Percentiles rank a stretch among this genome's conserved stretches.
These are phyloP conservation scores for Eilema sororculum DNA, from an alignment of 2,888 invertebrate genomes.

Conservation along the genomic window DNA sequence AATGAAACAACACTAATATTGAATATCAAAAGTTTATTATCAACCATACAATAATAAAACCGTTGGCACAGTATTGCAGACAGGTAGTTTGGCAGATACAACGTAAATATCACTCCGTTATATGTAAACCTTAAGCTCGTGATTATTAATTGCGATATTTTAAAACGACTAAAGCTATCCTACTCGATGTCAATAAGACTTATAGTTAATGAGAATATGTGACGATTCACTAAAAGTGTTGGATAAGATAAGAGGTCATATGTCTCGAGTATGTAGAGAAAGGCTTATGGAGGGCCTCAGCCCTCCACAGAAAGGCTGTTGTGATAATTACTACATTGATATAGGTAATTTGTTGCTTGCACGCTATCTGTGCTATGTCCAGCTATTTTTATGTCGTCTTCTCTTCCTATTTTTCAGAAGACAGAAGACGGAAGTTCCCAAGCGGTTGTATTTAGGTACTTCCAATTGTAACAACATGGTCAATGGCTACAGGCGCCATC, in stretches of 20 bases:
- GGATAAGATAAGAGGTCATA: not conserved
- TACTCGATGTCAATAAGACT: slow-evolving; percentile 39
- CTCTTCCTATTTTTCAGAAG: too few relatives aligned
- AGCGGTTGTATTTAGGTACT: not conserved
- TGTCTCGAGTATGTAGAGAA: not conserved
- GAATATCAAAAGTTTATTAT: slow-evolving; percentile 83
- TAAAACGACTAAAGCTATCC: slow-evolving; percentile 31
- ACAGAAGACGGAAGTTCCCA: not conserved
- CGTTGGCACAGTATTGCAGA: slow-evolving; percentile 80
- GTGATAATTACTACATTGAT: not conserved
- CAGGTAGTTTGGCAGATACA: slow-evolving; percentile 62
- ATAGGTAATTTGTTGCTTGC: not conserved
- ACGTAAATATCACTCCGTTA: slow-evolving; percentile 47
- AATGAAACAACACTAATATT: slow-evolving; percentile 59
- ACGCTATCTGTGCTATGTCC: not conserved
- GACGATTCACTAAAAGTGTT: slow-evolving; percentile 1
- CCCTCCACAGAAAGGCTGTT: not conserved
- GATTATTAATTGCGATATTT: slow-evolving; percentile 39
- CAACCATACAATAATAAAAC: slow-evolving; percentile 73
- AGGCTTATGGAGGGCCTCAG: not conserved
- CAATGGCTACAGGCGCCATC: not conserved
- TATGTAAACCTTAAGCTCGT: slow-evolving; percentile 59
- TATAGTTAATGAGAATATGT: slow-evolving; percentile 4
- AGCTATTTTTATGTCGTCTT: not conserved
- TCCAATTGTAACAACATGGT: not conserved